These are phyloP conservation scores for Triops longicaudatus DNA, from an alignment of 1,140 invertebrate genomes.

Conservation along the genomic window DNA sequence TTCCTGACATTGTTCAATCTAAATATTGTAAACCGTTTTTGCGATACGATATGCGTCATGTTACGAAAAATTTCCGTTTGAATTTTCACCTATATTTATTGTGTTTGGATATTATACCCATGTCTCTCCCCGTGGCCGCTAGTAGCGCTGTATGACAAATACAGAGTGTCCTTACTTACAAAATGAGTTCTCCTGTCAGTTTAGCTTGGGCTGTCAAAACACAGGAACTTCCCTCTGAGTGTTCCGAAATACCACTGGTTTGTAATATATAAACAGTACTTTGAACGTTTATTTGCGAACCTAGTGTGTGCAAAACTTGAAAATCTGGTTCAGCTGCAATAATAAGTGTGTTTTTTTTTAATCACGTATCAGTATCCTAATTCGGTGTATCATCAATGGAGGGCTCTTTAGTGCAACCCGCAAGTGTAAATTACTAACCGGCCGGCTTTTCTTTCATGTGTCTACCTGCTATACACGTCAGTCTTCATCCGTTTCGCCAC, in stretches of 20 bases:
- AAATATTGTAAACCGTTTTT: background rate
- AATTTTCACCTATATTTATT: background rate
- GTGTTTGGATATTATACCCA: background rate
- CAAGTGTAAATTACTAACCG: slow-evolving; percentile 8
- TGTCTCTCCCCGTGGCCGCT: background rate
- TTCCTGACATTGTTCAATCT: background rate
- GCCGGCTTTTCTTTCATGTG: background rate
- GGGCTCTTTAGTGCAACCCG: background rate
- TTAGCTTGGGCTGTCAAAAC: background rate
- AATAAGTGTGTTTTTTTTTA: background rate
- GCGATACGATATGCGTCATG: background rate
- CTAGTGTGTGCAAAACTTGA: too few relatives aligned
- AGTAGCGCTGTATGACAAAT: slow-evolving; percentile 2
- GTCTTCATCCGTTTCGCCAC: background rate
- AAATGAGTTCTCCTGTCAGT: background rate
- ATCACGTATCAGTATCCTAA: background rate
- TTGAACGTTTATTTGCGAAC: too few relatives aligned
- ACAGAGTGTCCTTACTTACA: slow-evolving; percentile 6
- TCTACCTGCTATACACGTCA: background rate
- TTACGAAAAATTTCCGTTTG: background rate
- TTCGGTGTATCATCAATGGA: background rate
- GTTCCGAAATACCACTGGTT: background rate
- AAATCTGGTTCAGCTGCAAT: background rate
- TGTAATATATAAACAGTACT: background rate
- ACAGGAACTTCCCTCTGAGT: background rate